Base-by-base conservation (phyloP, 2,888 invertebrate species). In the Spodoptera exigua region DNA sequence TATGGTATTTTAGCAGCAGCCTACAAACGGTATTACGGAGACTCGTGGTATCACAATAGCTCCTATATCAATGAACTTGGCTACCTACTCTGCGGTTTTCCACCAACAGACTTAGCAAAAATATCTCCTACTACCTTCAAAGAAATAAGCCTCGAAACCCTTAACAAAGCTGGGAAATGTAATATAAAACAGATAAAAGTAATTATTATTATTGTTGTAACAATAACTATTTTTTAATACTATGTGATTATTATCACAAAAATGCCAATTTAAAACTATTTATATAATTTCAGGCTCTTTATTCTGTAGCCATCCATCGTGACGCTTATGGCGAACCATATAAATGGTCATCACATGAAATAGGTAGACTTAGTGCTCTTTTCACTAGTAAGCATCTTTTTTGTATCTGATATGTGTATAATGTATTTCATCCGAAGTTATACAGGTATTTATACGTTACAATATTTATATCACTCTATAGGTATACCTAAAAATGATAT, bases 331-430 rank as follows among this genome's bases (percentile, higher is more conserved):
- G 89, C 2, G 81, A 82, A 54, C 93, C 93, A 0, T 91, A 89
- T 58, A 89, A 80, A 64, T 94, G 93, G 93, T 86, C 92, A 11
- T 90, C 92, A 5, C 89, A 92, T 78, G 92, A 92, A 80, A 80
- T 94, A 41, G 67, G 70, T 35, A 83, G 86, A 64, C 79, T 94
- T 7, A 83, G 86, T 61, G 51, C 73, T 3, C 76, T 94, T 49
- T 87, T 94, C 56, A 81, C 74, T 34, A 86, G 93, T 93, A 79
- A 88, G 90, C 10, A 27, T 27, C 13, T 21, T n/a, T 17, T n/a
- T 41, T 10, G 18, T 3, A 12, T 18, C 9, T 43, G 13, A 32
- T 58, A 5, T 32, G 17, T 39, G 3, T 13, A 17, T 13, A 17
- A 46, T 17, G 47, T 5, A 10, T 43, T 34, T 16, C 3, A n/a